A percentile compares a stretch with the other conserved stretches of the same genome.
phyloP scores from a whole-genome alignment of 2,888 invertebrate species.

The Andrena bicolor region DNA sequence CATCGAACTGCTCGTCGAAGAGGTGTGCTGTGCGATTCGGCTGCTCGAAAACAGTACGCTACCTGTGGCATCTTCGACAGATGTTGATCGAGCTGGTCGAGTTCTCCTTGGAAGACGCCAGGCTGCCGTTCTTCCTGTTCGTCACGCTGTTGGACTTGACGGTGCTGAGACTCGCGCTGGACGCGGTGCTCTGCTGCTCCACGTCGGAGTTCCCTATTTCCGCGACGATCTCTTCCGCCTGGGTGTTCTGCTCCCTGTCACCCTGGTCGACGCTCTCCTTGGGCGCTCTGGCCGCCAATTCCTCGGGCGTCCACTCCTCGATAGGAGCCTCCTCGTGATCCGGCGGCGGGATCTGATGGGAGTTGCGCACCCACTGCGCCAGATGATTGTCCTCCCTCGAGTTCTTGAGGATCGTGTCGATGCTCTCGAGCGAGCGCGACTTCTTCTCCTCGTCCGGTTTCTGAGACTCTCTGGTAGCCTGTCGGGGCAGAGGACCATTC shows the following conservation, averaged over 20 bases:
- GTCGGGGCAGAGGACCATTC: neutral
- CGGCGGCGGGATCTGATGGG: slow-evolving; percentile 82
- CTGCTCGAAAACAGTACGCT: neutral
- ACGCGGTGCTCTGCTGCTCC: slow-evolving; percentile 82
- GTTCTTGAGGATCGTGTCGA: slow-evolving; percentile 71
- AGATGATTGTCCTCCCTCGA: slow-evolving; percentile 76
- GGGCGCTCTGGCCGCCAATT: slow-evolving; percentile 80
- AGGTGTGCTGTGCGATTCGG: neutral
- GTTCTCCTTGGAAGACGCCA: slow-evolving; percentile 76
- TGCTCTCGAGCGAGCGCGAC: slow-evolving; percentile 71
- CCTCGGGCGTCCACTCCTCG: slow-evolving; percentile 83
- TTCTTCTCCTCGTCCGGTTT: slow-evolving; percentile 68
- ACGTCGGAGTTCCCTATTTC: slow-evolving; percentile 77
- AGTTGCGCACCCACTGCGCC: slow-evolving; percentile 83
- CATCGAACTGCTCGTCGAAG: neutral
- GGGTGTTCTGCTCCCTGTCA: slow-evolving; percentile 53
- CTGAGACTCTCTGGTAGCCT: slow-evolving; percentile 59
- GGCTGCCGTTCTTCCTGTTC: slow-evolving; percentile 79
- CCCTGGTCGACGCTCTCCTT: slow-evolving; percentile 68
- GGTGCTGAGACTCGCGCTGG: slow-evolving; percentile 82
- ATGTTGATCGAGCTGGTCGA: slow-evolving; percentile 80
- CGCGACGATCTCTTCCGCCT: slow-evolving; percentile 76
- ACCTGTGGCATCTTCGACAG: slow-evolving; percentile 84
- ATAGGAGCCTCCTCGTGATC: slow-evolving; percentile 80
- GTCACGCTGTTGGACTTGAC: slow-evolving; percentile 81